These are phyloP conservation scores for Seladonia tumulorum DNA, from an alignment of 2,888 invertebrate species.

Conservation along the genomic window DNA sequence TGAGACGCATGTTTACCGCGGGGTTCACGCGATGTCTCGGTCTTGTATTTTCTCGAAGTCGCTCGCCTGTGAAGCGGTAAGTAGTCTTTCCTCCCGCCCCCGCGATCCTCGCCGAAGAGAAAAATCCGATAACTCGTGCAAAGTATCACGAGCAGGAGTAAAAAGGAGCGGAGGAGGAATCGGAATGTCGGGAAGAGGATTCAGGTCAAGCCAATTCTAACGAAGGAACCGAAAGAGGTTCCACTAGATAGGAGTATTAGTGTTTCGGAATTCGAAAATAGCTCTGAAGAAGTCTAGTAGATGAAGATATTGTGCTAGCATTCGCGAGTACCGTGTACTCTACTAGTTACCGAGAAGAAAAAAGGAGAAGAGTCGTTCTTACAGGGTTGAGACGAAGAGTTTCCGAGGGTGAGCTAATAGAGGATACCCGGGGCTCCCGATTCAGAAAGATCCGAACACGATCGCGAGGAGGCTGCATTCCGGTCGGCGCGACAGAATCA, in stretches of 20 bases:
- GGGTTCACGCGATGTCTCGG: conserved; percentile 32
- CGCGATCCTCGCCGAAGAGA: not conserved
- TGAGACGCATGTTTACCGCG: conserved; percentile 49
- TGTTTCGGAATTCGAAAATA: not conserved
- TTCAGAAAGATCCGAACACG: conserved; percentile 37
- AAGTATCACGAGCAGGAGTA: not conserved
- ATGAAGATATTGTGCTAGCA: not conserved
- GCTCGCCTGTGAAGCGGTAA: conserved; percentile 11
- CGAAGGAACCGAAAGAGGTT: not conserved
- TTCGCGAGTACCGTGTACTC: not conserved
- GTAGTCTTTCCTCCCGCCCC: not conserved
- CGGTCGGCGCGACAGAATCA: conserved; percentile 59
- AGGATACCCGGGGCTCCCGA: conserved; percentile 4
- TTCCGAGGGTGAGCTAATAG: not conserved
- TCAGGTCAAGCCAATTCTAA: not conserved
- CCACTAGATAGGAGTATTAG: not conserved
- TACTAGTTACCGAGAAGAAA: not conserved
- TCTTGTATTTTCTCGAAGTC: conserved; percentile 27
- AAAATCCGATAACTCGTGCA: not conserved
- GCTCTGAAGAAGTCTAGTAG: not conserved
- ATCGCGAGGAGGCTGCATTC: conserved; percentile 61
- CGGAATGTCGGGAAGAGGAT: not conserved
- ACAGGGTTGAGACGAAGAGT: not conserved
- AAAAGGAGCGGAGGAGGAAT: conserved; percentile 1
- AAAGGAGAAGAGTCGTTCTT: no score